phyloP scores from a whole-genome alignment of 2,113 vertebrate genomes.

The Ardeotis arabs region DNA sequence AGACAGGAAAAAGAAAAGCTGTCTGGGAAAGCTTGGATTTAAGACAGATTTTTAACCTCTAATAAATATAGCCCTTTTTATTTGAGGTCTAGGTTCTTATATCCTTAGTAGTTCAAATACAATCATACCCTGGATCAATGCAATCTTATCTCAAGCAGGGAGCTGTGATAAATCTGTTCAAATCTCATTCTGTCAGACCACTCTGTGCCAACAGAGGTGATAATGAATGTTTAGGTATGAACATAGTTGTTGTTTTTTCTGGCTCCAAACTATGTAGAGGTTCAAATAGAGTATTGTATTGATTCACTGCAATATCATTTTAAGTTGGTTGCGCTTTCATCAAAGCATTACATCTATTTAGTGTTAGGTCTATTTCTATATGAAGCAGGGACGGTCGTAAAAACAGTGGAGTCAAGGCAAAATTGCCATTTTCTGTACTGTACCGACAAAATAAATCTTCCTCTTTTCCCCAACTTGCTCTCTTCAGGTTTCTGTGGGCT shows the following conservation, averaged over 20 bases:
- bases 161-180: conserved; percentile 24
- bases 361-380: not conserved
- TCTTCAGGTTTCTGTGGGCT: not conserved
- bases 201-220: not conserved
- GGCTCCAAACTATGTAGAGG: not conserved
- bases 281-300: not conserved
- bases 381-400: not conserved
- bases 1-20: conserved; percentile 23
- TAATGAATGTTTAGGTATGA: conserved; percentile 18
- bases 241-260: not conserved
- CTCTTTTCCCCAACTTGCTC: not conserved
- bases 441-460: not conserved
- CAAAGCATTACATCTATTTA: not conserved
- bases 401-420: not conserved
- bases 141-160: not conserved
- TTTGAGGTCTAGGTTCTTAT: not conserved
- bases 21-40: conserved; percentile 22
- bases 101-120: conserved; percentile 10
- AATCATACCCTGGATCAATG: conserved; percentile 24
- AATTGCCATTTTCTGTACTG: not conserved
- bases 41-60: not conserved
- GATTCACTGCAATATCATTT: not conserved
- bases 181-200: not conserved
- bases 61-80: not conserved
- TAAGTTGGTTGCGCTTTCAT: not conserved